Evolutionary conservation across 2,797 vertebrate species (phyloP), one percentile per base, ranked within the genome.

Genomic region (Dicrostonyx torquatus): DNA sequence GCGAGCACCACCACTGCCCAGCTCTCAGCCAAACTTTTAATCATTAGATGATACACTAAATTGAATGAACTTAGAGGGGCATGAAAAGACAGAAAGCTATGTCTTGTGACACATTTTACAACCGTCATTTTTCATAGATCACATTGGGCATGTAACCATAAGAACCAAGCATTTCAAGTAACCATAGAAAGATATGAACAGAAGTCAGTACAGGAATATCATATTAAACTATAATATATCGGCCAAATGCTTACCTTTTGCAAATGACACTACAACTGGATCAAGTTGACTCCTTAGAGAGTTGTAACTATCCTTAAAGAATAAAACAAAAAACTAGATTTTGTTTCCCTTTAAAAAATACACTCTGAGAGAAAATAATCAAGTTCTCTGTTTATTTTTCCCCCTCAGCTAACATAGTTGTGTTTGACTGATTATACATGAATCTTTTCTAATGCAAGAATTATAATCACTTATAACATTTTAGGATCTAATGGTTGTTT

Each of bases 331-430:
- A 87, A 91, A 90, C 10, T 55, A 17, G 34, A 50, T 50, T 68
- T 11, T 53, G 14, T 91, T 93, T 96, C 31, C 50, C 20, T 89
- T 29, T 62, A 93, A 80, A 84, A 2, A 82, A 13, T 75, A 64
- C 26, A 1, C 11, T 68, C 24, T 10, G 18, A 90, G 89, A 58
- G 62, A 93, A 15, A 84, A 94, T 29, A 9, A 14, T 55, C 18
- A 45, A 89, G 26, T 58, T 55, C 5, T 7, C n/a, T 26, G 22
- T 4, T 58, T 58, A 22, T 58, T 78, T 89, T 29, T 5, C 1
- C 5, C 0, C 8, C 11, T 64, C 15, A 3, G 53, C 6, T 34
- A 24, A 58, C 2, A 40, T 13, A 73, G 29, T 72, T 37, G n/a
- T 37, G 31, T 89, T 85, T 78, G 34, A 45, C 37, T 82, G 8